Evolutionary conservation across 2,113 vertebrate species (phyloP).

Genomic region (Heliornis fulica): DNA sequence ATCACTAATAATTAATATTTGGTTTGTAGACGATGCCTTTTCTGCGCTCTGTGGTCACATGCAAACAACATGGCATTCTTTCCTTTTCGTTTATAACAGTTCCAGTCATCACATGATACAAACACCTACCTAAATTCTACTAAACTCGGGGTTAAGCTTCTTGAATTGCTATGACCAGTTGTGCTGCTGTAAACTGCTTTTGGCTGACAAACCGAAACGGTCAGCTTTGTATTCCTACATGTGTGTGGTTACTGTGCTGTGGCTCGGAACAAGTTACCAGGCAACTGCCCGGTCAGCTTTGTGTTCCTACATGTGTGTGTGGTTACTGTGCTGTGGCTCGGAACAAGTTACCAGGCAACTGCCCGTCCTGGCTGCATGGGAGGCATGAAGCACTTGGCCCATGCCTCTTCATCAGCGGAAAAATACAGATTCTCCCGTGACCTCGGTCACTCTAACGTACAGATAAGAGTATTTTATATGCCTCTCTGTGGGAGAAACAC

Average conservation of each 20-base stretch:
- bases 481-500: neutral
- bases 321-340: neutral
- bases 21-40: neutral
- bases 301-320: neutral
- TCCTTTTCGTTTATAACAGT: neutral
- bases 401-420: neutral
- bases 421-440: neutral
- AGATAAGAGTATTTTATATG: neutral
- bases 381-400: neutral
- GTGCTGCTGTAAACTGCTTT: neutral
- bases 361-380: neutral
- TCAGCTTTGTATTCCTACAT: neutral
- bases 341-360: constrained; percentile 26
- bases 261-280: neutral
- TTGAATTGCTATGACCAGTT: neutral
- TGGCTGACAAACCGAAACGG: neutral
- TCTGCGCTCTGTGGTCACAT: neutral
- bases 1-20: neutral
- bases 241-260: neutral
- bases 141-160: neutral
- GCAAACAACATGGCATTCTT: neutral
- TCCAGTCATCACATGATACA: too few species aligned
- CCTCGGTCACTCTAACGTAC: neutral
- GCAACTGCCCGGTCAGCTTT: neutral
- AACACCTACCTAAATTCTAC: neutral